Evolutionary conservation across 2,113 vertebrate genomes (phyloP).

Genomic region (Accipiter virgatus): DNA sequence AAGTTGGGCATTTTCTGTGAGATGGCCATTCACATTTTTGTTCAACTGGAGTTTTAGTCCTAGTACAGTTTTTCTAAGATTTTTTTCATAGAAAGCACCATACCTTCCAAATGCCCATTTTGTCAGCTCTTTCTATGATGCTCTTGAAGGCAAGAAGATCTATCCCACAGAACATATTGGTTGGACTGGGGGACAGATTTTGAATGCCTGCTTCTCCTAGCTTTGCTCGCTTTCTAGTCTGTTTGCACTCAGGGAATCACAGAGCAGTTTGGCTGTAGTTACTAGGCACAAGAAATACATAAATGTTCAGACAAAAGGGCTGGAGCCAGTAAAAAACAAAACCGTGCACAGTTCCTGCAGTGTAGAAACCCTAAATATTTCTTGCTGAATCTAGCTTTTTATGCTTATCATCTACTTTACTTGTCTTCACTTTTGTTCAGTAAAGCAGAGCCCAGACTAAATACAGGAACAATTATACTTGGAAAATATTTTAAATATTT

Average conservation of each 20-base stretch:
- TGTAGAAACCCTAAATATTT: constrained; percentile 20
- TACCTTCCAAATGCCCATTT: background rate
- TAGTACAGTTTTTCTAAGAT: background rate
- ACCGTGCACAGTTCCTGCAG: background rate
- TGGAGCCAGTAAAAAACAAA: constrained; percentile 24
- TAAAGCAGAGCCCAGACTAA: background rate
- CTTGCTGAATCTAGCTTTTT: background rate
- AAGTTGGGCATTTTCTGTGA: background rate
- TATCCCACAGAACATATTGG: background rate
- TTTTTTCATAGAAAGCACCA: background rate
- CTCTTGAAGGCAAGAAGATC: background rate
- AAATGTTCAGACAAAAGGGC: background rate
- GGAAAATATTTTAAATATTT: constrained; percentile 30
- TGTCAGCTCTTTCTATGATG: background rate
- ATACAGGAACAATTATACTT: constrained; percentile 21
- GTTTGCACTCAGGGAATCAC: background rate
- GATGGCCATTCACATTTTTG: background rate
- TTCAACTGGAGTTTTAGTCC: background rate
- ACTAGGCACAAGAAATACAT: background rate
- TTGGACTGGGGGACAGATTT: background rate
- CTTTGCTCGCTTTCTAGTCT: background rate
- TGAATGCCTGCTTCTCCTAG: background rate
- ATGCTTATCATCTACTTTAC: background rate
- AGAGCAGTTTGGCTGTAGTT: background rate
- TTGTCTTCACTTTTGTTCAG: constrained; percentile 10